phyloP scores from a whole-genome alignment of 2,113 vertebrate species.

The Xenopus tropicalis region UCB_Xtro_10.0 CM004447.2:42656001-42656500 shows the following conservation, averaged over 20 bases:
- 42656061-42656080: not conserved
- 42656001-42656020: no score
- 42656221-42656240: slow-evolving; percentile 61
- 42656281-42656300: slow-evolving; percentile 35
- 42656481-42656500: not conserved
- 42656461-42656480: slow-evolving; percentile 13
- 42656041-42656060: no score
- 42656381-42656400: not conserved
- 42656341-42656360: slow-evolving; percentile 25
- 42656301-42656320: slow-evolving; percentile 31
- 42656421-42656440: not conserved
- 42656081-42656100: not conserved
- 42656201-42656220: slow-evolving; percentile 65
- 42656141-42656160: slow-evolving; percentile 18
- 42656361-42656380: slow-evolving; percentile 19
- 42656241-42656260: slow-evolving; percentile 66
- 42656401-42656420: slow-evolving; percentile 4
- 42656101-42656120: slow-evolving; percentile 6
- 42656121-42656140: not conserved
- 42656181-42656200: slow-evolving; percentile 72
- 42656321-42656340: slow-evolving; percentile 12
- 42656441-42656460: slow-evolving; percentile 24
- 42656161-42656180: slow-evolving; percentile 40
- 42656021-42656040: no score
- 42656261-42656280: slow-evolving; percentile 58